phyloP scores from a whole-genome alignment of 2,888 invertebrate species.

The Sepioteuthis lessoniana region DNA sequence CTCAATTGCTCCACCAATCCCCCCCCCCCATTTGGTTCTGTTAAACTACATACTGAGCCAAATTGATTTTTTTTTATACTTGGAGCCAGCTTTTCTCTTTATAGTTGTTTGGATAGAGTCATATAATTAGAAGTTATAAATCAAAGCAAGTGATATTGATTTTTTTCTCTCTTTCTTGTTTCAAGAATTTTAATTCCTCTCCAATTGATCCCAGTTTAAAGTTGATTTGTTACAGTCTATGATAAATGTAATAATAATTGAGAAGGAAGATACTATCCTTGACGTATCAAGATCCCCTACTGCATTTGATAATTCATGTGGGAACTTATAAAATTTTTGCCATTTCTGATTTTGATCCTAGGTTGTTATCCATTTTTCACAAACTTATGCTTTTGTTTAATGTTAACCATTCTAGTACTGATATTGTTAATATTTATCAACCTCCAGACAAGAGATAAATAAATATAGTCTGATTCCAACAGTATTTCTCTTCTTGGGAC shows the following conservation, averaged over 20 bases:
- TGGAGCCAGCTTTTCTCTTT: slow-evolving; percentile 20
- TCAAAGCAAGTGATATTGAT: not conserved
- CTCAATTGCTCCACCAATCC: not conserved
- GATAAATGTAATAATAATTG: not conserved
- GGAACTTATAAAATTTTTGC: not conserved
- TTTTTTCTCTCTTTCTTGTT: not conserved
- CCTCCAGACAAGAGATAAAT: too few relatives aligned
- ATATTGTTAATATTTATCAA: too few relatives aligned
- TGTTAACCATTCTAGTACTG: too few relatives aligned
- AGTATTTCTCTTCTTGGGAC: not conserved
- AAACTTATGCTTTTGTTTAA: too few relatives aligned
- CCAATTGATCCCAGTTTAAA: not conserved
- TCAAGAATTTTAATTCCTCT: slow-evolving; percentile 20
- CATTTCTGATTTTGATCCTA: not conserved
- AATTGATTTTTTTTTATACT: not conserved
- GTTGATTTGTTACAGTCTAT: not conserved
- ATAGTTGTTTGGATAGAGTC: not conserved
- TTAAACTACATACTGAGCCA: not conserved
- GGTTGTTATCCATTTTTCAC: not conserved
- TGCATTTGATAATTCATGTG: not conserved
- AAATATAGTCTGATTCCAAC: too few relatives aligned
- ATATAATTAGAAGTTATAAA: slow-evolving; percentile 14
- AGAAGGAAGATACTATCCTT: not conserved
- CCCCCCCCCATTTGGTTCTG: not conserved
- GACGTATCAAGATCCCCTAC: not conserved